phyloP scores from a whole-genome alignment of 64 coral and sea anemone species.

The Montipora sp. region DNA sequence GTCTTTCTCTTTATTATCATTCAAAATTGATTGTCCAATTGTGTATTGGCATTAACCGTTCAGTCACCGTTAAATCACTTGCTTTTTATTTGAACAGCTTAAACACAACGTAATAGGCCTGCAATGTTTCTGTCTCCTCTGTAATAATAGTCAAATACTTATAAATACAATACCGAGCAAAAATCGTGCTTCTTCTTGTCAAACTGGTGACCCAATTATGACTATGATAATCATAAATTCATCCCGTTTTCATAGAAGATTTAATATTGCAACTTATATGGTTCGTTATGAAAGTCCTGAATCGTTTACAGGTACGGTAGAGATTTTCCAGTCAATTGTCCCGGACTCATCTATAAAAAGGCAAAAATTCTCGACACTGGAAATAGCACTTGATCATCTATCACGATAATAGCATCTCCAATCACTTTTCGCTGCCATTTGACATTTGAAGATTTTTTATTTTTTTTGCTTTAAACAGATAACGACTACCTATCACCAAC shows the following conservation, averaged over 20 bases:
- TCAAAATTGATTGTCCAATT: background rate
- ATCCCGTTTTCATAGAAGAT: background rate
- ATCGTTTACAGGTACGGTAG: background rate
- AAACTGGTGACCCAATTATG: background rate
- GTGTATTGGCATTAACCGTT: background rate
- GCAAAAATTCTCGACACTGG: too few species aligned
- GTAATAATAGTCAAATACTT: background rate
- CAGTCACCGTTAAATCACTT: too few species aligned
- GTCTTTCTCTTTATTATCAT: background rate
- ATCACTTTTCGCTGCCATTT: background rate
- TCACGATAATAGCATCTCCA: background rate
- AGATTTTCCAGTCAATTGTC: background rate
- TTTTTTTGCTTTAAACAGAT: background rate
- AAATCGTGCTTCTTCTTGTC: background rate
- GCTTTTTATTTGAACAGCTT: background rate
- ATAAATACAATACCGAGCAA: background rate
- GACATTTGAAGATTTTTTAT: background rate
- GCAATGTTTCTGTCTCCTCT: too few species aligned
- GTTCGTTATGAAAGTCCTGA: background rate
- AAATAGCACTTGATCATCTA: too few species aligned
- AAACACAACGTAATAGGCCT: background rate
- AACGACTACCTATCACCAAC: background rate
- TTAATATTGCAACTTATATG: background rate
- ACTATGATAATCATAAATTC: conserved; percentile 13
- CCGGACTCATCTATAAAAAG: too few species aligned